phyloP scores from a whole-genome alignment of 2,797 vertebrate genomes.

The Alca torda region DNA sequence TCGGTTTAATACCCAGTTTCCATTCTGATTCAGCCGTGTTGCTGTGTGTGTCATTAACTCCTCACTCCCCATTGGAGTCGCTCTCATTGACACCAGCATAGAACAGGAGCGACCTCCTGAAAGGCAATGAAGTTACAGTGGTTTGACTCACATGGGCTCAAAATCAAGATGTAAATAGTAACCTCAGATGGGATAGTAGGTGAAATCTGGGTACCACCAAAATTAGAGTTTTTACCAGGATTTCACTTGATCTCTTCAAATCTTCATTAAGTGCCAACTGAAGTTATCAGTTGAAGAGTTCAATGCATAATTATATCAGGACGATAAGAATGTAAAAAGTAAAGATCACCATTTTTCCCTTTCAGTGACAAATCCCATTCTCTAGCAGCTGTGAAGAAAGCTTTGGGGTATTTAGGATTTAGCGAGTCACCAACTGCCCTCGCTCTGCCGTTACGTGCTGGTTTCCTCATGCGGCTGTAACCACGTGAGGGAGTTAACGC shows the following conservation, averaged over 20 bases:
- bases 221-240: neutral
- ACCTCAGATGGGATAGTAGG: neutral
- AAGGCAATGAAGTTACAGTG: neutral
- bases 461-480: neutral
- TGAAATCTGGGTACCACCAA: neutral
- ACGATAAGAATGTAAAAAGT: neutral
- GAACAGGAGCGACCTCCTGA: neutral
- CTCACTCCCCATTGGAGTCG: neutral
- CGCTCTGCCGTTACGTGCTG: fast-evolving
- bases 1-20: neutral
- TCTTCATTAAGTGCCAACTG: neutral
- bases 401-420: conserved; percentile 4
- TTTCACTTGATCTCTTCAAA: neutral
- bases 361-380: neutral
- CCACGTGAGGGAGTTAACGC: conserved; percentile 43
- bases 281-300: neutral
- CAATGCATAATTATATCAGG: neutral
- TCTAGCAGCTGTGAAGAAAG: neutral
- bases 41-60: neutral
- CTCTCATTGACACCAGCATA: neutral
- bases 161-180: neutral
- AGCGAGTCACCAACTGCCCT: neutral
- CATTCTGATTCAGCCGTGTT: neutral
- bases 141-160: neutral
- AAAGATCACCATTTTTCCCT: neutral